Conservation (phyloP, 2,113 vertebrate species). For the Tragelaphus imberbis region DNA sequence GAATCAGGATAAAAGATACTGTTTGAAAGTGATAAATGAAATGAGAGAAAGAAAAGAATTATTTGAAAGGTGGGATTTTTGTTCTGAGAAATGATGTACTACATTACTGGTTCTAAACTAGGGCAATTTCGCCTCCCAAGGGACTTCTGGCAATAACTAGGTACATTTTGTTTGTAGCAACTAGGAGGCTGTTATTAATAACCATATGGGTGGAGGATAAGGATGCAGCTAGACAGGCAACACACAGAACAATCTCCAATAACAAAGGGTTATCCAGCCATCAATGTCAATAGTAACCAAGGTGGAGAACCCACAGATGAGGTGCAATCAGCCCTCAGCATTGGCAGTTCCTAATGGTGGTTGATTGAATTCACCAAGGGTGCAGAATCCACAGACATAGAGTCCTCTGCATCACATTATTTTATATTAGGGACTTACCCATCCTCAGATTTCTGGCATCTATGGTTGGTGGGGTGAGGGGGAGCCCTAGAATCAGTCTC, state of each 20-base stretch:
- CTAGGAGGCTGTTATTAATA: not conserved
- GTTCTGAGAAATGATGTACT: not conserved
- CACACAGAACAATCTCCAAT: not conserved
- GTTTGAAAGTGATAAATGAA: not conserved
- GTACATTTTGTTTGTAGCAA: not conserved
- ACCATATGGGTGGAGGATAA: not conserved
- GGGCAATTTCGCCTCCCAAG: not conserved
- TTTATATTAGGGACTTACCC: not conserved
- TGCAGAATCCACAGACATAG: not conserved
- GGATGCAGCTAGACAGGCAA: not conserved
- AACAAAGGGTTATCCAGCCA: not conserved
- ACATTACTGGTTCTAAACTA: not conserved
- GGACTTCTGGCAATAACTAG: not conserved
- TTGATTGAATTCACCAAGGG: not conserved
- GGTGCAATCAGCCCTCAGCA: not conserved
- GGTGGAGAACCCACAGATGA: not conserved
- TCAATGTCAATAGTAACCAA: not conserved
- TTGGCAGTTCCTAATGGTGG: accelerated
- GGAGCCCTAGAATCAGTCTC: not conserved
- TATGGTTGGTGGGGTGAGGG: not conserved
- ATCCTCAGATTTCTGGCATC: not conserved
- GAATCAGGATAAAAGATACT: not conserved
- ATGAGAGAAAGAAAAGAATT: not conserved
- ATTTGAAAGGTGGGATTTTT: not conserved
- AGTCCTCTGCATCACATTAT: not conserved